phyloP scores from a whole-genome alignment of 2,113 vertebrate genomes.

The Spheniscus mendiculus region DNA sequence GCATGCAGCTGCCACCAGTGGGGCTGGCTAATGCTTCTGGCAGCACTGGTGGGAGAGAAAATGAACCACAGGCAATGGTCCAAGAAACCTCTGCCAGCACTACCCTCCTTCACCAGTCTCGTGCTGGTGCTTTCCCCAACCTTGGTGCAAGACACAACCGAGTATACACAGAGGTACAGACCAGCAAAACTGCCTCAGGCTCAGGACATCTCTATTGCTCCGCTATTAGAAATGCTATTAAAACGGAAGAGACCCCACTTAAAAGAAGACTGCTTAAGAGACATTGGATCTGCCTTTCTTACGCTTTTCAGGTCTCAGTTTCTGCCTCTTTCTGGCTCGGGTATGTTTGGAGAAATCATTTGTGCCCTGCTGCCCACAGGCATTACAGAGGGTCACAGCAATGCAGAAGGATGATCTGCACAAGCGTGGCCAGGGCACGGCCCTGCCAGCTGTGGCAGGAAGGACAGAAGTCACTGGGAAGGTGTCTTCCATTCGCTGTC shows the following conservation, averaged over 20 bases:
- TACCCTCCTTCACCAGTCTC: not conserved
- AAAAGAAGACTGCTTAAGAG: not conserved
- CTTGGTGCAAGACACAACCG: not conserved
- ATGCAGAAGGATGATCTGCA: not conserved
- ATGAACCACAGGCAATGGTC: not conserved
- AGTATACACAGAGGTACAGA: not conserved
- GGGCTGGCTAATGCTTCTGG: not conserved
- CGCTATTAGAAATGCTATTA: not conserved
- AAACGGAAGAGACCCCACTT: not conserved
- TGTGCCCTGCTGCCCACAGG: not conserved
- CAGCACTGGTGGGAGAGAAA: not conserved
- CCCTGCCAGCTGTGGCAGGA: not conserved
- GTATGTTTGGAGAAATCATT: not conserved
- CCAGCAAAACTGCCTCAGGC: not conserved
- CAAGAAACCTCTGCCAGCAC: not conserved
- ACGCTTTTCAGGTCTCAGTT: not conserved
- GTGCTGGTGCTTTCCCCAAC: not conserved
- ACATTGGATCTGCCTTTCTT: not conserved
- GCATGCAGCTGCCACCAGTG: not conserved
- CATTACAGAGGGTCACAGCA: accelerated
- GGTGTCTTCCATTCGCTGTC: not conserved
- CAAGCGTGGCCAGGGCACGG: not conserved
- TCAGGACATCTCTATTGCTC: not conserved
- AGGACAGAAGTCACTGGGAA: not conserved
- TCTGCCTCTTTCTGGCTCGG: not conserved